These are phyloP conservation scores for Castor canadensis DNA, from an alignment of 2,113 vertebrate genomes.

Conservation along the genomic window DNA sequence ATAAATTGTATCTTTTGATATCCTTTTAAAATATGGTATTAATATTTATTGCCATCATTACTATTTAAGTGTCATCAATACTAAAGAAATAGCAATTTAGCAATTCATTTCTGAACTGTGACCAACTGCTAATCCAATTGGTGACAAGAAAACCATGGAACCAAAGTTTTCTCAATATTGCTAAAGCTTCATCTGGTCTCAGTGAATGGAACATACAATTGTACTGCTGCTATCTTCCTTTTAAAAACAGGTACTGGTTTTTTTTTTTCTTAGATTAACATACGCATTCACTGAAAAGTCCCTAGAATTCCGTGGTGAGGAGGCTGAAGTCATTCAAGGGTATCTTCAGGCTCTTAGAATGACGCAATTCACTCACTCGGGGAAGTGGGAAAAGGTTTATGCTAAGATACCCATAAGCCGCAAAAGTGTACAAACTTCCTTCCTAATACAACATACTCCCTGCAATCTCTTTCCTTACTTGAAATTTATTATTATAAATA, in stretches of 20 bases:
- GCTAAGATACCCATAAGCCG: conserved; percentile 63
- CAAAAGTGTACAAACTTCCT: conserved; percentile 63
- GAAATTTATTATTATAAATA: conserved; percentile 78
- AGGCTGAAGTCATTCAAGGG: neutral
- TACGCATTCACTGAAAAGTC: neutral
- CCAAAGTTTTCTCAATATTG: neutral
- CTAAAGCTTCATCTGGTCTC: neutral
- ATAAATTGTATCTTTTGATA: too few species aligned
- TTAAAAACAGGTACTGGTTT: neutral
- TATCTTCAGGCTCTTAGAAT: neutral
- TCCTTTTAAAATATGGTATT: neutral
- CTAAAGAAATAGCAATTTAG: conserved; percentile 33
- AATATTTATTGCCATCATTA: neutral
- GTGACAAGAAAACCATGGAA: neutral
- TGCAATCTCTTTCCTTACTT: conserved; percentile 71
- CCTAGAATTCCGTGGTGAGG: neutral
- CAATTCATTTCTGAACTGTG: conserved; percentile 40
- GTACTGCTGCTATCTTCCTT: neutral
- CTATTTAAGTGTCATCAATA: conserved; percentile 28
- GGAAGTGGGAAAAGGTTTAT: conserved; percentile 17
- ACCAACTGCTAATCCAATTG: neutral
- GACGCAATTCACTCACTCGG: neutral
- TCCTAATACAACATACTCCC: conserved; percentile 62
- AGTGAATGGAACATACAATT: neutral
- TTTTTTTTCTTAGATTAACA: neutral